Percentiles rank a stretch among this genome's conserved stretches.
phyloP scores from a whole-genome alignment of 2,888 invertebrate genomes.

The Erpobdella octoculata region DNA sequence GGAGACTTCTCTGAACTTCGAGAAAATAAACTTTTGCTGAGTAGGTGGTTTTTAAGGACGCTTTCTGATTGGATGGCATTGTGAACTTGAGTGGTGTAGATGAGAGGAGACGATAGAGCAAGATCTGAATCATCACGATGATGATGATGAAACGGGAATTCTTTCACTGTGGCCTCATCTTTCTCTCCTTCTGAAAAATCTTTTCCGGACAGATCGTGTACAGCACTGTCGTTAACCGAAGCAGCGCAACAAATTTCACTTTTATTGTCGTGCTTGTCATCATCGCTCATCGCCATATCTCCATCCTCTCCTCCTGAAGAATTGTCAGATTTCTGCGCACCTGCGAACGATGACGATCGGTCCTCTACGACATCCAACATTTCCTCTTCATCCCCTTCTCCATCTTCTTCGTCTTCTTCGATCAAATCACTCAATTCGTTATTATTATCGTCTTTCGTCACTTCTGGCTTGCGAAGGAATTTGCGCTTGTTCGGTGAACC shows the following conservation, averaged over 20 bases:
- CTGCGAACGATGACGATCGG: slow-evolving; percentile 10
- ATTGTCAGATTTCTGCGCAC: background rate
- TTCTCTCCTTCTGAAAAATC: background rate
- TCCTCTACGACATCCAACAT: slow-evolving; percentile 23
- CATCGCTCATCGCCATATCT: slow-evolving; percentile 5
- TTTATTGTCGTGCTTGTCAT: background rate
- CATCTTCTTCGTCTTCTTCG: too few relatives aligned
- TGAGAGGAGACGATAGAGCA: slow-evolving; percentile 36
- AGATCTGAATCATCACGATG: slow-evolving; percentile 33
- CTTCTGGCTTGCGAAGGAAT: background rate
- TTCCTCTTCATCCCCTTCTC: too few relatives aligned
- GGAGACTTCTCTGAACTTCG: background rate
- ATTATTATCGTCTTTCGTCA: slow-evolving; percentile 27
- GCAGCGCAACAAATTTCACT: background rate
- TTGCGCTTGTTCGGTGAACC: background rate
- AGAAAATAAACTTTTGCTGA: slow-evolving; percentile 35
- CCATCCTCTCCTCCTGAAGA: background rate
- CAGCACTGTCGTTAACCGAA: slow-evolving; percentile 22
- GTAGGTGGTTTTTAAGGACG: slow-evolving; percentile 36
- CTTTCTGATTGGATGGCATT: background rate
- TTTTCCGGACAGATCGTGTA: slow-evolving; percentile 29
- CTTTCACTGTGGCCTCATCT: slow-evolving; percentile 20
- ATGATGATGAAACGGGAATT: slow-evolving; percentile 17
- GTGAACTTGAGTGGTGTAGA: slow-evolving; percentile 37
- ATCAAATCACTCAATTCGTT: slow-evolving; percentile 21